Conservation (phyloP, 2,888 invertebrate species). For the Luperina nickerlii region DNA sequence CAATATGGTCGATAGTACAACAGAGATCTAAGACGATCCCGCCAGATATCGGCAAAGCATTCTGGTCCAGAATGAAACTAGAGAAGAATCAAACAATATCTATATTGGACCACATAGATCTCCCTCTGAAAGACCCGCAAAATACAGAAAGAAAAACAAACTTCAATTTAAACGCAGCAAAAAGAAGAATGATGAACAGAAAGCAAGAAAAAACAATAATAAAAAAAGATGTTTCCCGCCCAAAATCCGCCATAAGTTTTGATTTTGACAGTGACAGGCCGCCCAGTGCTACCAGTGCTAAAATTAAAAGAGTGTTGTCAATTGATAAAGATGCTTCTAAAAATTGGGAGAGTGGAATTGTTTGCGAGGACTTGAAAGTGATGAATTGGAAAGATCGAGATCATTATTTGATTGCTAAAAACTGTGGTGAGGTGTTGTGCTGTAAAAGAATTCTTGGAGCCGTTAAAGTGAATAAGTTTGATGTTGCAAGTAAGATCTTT, state of each 20-base stretch:
- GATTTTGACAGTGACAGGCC: slow-evolving; percentile 77
- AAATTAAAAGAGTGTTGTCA: slow-evolving; percentile 70
- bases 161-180: slow-evolving; percentile 84
- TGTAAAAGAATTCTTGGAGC: slow-evolving; percentile 77
- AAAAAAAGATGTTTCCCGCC: slow-evolving; percentile 72
- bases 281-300: slow-evolving; percentile 78
- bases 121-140: slow-evolving; percentile 56
- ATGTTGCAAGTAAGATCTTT: slow-evolving; percentile 79
- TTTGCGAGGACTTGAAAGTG: slow-evolving; percentile 83
- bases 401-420: slow-evolving; percentile 82
- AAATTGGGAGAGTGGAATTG: slow-evolving; percentile 78
- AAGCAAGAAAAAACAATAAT: slow-evolving; percentile 73
- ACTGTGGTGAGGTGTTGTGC: slow-evolving; percentile 82
- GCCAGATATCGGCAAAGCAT: slow-evolving; percentile 82
- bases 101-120: slow-evolving; percentile 75
- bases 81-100: slow-evolving; percentile 79
- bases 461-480: slow-evolving; percentile 75
- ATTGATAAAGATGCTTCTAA: slow-evolving; percentile 68
- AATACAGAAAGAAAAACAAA: slow-evolving; percentile 42
- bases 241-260: slow-evolving; percentile 73
- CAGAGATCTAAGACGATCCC: slow-evolving; percentile 73
- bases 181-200: slow-evolving; percentile 75
- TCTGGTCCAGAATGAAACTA: slow-evolving; percentile 83
- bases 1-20: slow-evolving; percentile 84
- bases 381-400: slow-evolving; percentile 74